These are phyloP conservation scores for Pheosia gnoma DNA, from an alignment of 2,888 invertebrate species.

Conservation along the genomic window DNA sequence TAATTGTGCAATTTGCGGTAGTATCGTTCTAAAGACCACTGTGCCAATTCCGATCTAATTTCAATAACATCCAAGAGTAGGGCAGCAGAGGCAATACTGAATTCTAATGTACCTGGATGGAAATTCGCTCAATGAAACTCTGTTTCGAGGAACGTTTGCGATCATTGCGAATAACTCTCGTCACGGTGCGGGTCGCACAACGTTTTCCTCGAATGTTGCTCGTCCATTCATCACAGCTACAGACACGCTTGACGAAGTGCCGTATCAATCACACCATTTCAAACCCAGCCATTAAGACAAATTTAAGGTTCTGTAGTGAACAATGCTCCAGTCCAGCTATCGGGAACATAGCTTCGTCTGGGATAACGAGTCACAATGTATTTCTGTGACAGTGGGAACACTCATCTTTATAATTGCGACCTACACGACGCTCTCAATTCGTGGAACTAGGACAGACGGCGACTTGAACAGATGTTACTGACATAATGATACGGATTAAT, in stretches of 20 bases:
- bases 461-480: slow-evolving; percentile 20
- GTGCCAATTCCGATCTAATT: too few relatives aligned
- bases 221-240: slow-evolving; percentile 11
- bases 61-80: too few relatives aligned
- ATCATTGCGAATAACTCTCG: background rate
- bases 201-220: slow-evolving; percentile 12
- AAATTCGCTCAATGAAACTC: too few relatives aligned
- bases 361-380: slow-evolving; percentile 17
- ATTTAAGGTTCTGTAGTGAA: slow-evolving; percentile 15
- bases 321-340: background rate
- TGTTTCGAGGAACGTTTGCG: background rate
- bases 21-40: too few relatives aligned
- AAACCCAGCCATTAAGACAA: slow-evolving; percentile 28
- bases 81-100: too few relatives aligned
- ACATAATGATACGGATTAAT: slow-evolving; percentile 3
- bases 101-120: too few relatives aligned
- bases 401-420: slow-evolving; percentile 27
- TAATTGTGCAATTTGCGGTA: too few relatives aligned
- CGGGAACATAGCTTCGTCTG: slow-evolving; percentile 6
- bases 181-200: slow-evolving; percentile 10
- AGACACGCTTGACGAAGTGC: slow-evolving; percentile 29
- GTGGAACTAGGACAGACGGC: slow-evolving; percentile 20
- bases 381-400: slow-evolving; percentile 19
- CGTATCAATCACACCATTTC: slow-evolving; percentile 37
- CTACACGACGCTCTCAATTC: slow-evolving; percentile 30